Evolutionary conservation across 2,113 vertebrate species (phyloP), one percentile per base, ranked within the genome.

Genomic region (Sebastes fasciatus): DNA sequence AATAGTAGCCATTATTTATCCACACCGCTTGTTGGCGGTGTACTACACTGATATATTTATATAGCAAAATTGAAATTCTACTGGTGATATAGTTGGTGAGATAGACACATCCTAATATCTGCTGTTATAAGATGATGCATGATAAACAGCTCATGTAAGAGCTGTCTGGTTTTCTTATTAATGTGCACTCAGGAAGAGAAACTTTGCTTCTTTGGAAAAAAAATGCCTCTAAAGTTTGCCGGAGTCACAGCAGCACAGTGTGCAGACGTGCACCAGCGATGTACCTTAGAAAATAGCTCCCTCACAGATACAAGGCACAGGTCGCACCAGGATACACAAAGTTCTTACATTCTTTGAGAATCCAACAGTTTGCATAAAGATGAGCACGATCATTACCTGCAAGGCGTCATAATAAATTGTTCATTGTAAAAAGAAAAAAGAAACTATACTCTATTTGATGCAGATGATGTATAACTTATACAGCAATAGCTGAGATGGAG

Each of bases 1-100:
- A 76, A 79, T 74, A 67, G 17, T 71, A 66, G 14, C 52, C 17
- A 75, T 78, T 67, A 77, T 80, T 85, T 43, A 78, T 43, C 62
- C 46, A 26, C 42, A 61, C 7, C 14, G 26, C 26, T 34, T 34
- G 34, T 34, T 34, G 34, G 34, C 34, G 34, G 63, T n/a, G 17
- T 10, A 13, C 5, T 19, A 3, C 0, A 46, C 12, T 54, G 68
- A 51, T 72, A 52, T 80, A 58, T 70, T 79, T 51, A 66, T 61
- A 55, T 19, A 23, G 43, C 19, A 16, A 45, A n/a, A 34, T 62
- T 21, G 5, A 26, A 46, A 60, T 54, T 21, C 3, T 42, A 34
- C 43, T 21, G 8, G 4, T 19, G 61, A 16, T 40, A 12, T 19
- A 19, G 7, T 64, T 19, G 13, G 2, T 46, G 46, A 70, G n/a